Conservation (phyloP, 2,113 vertebrate genomes). For the Natator depressus region DNA sequence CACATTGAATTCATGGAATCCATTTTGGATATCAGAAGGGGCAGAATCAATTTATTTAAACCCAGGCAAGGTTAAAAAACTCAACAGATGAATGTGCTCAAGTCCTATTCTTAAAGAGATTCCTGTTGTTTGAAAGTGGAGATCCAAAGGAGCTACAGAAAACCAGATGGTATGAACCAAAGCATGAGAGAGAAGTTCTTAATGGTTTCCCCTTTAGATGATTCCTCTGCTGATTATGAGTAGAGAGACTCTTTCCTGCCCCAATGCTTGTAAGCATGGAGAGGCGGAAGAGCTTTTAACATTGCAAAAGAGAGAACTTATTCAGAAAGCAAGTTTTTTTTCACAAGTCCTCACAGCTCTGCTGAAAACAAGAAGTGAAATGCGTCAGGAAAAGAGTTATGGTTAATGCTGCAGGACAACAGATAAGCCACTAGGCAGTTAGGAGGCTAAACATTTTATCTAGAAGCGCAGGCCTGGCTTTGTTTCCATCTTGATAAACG, state of each 20-base stretch:
- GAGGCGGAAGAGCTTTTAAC: conserved; percentile 36
- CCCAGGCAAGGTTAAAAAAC: background rate
- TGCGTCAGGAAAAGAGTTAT: conserved; percentile 80
- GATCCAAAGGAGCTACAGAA: background rate
- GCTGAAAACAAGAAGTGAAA: conserved; percentile 78
- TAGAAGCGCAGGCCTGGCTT: conserved; percentile 81
- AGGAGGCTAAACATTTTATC: conserved; percentile 85
- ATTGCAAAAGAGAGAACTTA: conserved; percentile 40
- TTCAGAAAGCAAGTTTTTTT: conserved; percentile 32
- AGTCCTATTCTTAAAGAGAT: background rate
- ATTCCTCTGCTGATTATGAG: conserved; percentile 57
- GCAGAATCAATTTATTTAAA: background rate
- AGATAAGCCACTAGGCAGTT: conserved; percentile 86
- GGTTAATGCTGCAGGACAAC: conserved; percentile 77
- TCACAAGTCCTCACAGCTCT: conserved; percentile 46
- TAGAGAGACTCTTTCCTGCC: conserved; percentile 3
- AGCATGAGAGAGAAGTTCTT: background rate
- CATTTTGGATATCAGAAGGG: background rate
- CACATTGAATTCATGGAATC: conserved; percentile 2
- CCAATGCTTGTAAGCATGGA: background rate
- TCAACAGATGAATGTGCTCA: background rate
- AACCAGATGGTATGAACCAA: background rate
- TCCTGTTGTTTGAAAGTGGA: background rate
- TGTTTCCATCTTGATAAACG: conserved; percentile 82
- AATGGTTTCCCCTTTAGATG: background rate